A percentile compares a stretch with the other conserved stretches of the same genome.
These are phyloP conservation scores for Apostichopus japonicus DNA, from an alignment of 35 echinoderm and acorn worm genomes.

Conservation along the genomic window DNA sequence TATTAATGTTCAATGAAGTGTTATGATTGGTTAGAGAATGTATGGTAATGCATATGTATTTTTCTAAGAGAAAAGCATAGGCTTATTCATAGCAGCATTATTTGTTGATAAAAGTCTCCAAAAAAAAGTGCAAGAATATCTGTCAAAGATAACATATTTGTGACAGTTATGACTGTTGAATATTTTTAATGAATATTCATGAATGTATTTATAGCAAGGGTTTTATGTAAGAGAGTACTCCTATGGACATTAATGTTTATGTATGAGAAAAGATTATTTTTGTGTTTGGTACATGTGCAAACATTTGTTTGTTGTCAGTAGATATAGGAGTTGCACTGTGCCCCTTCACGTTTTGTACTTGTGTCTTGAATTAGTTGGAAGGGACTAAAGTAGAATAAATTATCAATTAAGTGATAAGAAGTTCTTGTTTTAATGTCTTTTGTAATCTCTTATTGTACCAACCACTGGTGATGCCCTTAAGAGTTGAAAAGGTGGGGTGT, in stretches of 20 bases:
- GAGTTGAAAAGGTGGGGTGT: too few relatives aligned
- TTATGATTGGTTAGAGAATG: not conserved
- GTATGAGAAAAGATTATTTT: constrained; percentile 11
- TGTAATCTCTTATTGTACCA: too few relatives aligned
- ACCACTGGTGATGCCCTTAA: too few relatives aligned
- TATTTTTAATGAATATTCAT: constrained; percentile 9
- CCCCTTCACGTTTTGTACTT: constrained; percentile 29
- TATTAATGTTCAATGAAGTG: constrained; percentile 1
- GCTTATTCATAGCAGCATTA: not conserved
- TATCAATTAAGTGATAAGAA: constrained; percentile 13
- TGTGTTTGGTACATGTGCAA: constrained; percentile 34
- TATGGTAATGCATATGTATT: not conserved
- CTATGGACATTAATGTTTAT: constrained; percentile 10
- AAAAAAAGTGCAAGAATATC: not conserved
- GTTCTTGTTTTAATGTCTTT: too few relatives aligned
- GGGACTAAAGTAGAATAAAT: constrained; percentile 39
- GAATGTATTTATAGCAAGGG: not conserved
- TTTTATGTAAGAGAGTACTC: not conserved
- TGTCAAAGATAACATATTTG: constrained; percentile 1
- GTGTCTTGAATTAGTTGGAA: constrained; percentile 15
- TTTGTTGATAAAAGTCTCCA: not conserved
- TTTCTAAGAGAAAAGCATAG: constrained; percentile 3
- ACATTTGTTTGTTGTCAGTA: constrained; percentile 32
- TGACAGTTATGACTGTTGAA: not conserved
- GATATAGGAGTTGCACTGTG: constrained; percentile 39